Evolutionary conservation across 2,797 vertebrate species (phyloP), one percentile per base, ranked within the genome.

Genomic region (Anas bahamensis): DNA sequence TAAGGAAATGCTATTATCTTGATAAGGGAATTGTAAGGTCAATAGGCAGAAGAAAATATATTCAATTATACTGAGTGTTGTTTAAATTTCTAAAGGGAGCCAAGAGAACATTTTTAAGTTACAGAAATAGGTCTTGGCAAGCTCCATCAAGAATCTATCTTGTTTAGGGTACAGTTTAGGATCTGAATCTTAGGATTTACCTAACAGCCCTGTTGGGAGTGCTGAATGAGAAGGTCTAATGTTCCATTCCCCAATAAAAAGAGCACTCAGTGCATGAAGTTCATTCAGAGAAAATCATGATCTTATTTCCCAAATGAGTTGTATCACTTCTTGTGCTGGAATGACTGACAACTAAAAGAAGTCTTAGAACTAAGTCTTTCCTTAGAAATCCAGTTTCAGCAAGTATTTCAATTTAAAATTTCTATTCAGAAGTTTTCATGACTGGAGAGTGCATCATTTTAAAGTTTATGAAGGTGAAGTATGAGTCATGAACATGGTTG

Each of bases 281-380:
- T 92, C 35, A 73, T 71, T 79, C 0, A 5, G 17, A 89, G 80
- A 82, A 82, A 93, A 83, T 75, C 57, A 35, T 12, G 37, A 56
- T 56, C 41, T 39, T 53, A 17, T 87, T 92, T 93, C 83, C 77
- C 80, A 83, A 22, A 88, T 88, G 89, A 68, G n/a, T 79, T 91
- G 41, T 79, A 69, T 78, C 1, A 1, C n/a, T 91, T 42, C 52
- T 83, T 86, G 17, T 73, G 52, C 82, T 48, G 57, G 33, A 92
- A 50, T 91, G 82, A 87, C 61, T 90, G 93, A 78, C 82, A 94
- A 53, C 82, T 86, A 42, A 78, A 92, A 79, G 63, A 83, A 78
- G 44, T 42, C 37, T 71, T 88, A 35, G 60, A 73, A 77, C 35
- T 50, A 55, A 65, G 46, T 65, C 41, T 80, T 50, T 52, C 35